These are phyloP conservation scores for Salvelinus alpinus DNA, from an alignment of 2,113 vertebrate genomes.

Conservation along the genomic window DNA sequence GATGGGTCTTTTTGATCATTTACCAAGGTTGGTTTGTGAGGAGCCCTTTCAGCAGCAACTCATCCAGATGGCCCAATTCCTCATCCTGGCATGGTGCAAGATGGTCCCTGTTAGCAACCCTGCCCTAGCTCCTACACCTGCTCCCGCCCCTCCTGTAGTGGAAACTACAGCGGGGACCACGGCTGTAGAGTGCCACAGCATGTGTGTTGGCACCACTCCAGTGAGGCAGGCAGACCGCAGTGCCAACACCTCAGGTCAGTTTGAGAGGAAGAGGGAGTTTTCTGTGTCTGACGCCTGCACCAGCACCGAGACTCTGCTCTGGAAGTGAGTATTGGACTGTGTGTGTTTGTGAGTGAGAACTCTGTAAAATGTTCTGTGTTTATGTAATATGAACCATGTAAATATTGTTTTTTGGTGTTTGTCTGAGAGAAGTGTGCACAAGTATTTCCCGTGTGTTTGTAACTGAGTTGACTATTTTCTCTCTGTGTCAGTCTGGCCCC, in stretches of 20 bases:
- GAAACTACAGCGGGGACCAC: neutral
- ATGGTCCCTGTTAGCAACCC: slow-evolving; percentile 24
- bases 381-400: neutral
- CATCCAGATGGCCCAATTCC: slow-evolving; percentile 72
- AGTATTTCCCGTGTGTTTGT: neutral
- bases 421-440: neutral
- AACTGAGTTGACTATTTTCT: neutral
- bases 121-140: neutral
- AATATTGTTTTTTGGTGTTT: neutral
- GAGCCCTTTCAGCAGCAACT: slow-evolving; percentile 74
- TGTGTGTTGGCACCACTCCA: slow-evolving; percentile 63
- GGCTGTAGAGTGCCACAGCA: slow-evolving; percentile 40
- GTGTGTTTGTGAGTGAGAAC: neutral
- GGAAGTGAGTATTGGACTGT: slow-evolving; percentile 68
- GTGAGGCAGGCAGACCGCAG: slow-evolving; percentile 51
- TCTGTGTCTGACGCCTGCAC: slow-evolving; percentile 66
- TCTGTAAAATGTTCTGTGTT: neutral
- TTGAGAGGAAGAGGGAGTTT: slow-evolving; percentile 62
- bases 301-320: slow-evolving; percentile 70
- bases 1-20: neutral
- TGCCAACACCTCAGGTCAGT: slow-evolving; percentile 70
- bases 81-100: slow-evolving; percentile 65
- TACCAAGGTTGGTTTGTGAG: slow-evolving; percentile 36
- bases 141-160: neutral
- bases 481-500: slow-evolving; percentile 69